These are phyloP conservation scores for Acanthopleura granulata DNA, from an alignment of 2,888 invertebrate species.

Conservation along the genomic window DNA sequence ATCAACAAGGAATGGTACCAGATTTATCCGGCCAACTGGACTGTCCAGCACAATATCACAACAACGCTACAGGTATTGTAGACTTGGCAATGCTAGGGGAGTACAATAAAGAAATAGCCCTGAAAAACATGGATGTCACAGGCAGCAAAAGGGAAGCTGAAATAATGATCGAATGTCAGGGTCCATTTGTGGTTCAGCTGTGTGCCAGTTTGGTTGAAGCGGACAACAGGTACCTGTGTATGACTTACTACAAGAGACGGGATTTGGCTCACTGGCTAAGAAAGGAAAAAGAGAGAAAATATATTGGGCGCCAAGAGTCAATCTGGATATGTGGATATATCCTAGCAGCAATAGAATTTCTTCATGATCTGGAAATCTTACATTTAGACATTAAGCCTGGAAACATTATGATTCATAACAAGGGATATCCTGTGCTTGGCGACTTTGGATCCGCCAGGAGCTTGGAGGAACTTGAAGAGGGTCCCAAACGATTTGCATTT, in stretches of 20 bases:
- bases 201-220: not conserved
- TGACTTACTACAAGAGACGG: not conserved
- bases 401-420: not conserved
- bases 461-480: not conserved
- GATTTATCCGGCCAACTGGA: not conserved
- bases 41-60: not conserved
- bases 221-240: constrained; percentile 1
- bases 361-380: not conserved
- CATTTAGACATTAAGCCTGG: constrained; percentile 18
- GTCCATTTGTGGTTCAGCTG: not conserved
- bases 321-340: constrained; percentile 6
- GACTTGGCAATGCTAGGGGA: not conserved
- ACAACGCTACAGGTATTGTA: not conserved
- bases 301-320: not conserved
- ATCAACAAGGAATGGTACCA: not conserved
- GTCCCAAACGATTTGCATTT: not conserved
- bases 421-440: constrained; percentile 8
- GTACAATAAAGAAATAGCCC: not conserved
- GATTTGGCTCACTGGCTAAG: constrained; percentile 7
- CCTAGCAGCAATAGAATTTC: not conserved
- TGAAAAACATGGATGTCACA: not conserved
- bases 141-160: not conserved
- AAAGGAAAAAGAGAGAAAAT: not conserved
- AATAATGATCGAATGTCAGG: not conserved
- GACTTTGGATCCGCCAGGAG: constrained; percentile 11